Evolutionary conservation across 2,113 vertebrate genomes (phyloP), one percentile per base, ranked within the genome.

Genomic region (Grantiella picta): DNA sequence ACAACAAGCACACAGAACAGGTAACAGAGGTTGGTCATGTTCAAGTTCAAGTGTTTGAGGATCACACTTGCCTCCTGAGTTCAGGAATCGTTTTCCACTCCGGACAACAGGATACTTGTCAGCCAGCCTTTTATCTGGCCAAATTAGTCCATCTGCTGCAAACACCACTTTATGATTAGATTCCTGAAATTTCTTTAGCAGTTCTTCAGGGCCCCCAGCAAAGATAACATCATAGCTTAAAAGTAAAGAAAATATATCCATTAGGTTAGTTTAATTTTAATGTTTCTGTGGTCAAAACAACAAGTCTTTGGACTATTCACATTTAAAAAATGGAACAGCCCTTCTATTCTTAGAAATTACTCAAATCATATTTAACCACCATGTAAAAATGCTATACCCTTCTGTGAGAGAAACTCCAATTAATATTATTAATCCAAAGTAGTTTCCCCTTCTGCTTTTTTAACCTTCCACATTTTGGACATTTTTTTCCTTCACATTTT

Each of bases 191-290:
- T 99, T 99, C 97, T 96, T 98, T 28, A 99, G 97, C 63, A 99
- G 97, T 86, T 99, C 99, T 63, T 99, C 98, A 89, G 99, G 99
- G 31, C 98, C 98, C 3, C 98, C 99, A 4, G 99, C 98, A 95
- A 99, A 99, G 95, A 99, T 98, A 82, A 99, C 98, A 97, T 99
- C 98, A 96, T 99, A 99, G 96, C 99, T 99, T 82, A 61, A 96
- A 89, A 73, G 31, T 24, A 60, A 86, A 65, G 14, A 69, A 91
- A 89, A 92, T 2, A 59, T n/a, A 79, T 9, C 7, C 2, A 7
- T 36, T 75, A 84, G 40, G 50, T 31, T 33, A 54, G 7, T 35
- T 85, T 76, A 15, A 44, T 40, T 78, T 18, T 57, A 63, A 69
- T 45, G 35, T 12, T 72, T 40, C 42, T 65, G 9, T 61, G 24